Base-by-base conservation (phyloP, 2,888 invertebrate genomes). In the Chironomus riparius region DNA sequence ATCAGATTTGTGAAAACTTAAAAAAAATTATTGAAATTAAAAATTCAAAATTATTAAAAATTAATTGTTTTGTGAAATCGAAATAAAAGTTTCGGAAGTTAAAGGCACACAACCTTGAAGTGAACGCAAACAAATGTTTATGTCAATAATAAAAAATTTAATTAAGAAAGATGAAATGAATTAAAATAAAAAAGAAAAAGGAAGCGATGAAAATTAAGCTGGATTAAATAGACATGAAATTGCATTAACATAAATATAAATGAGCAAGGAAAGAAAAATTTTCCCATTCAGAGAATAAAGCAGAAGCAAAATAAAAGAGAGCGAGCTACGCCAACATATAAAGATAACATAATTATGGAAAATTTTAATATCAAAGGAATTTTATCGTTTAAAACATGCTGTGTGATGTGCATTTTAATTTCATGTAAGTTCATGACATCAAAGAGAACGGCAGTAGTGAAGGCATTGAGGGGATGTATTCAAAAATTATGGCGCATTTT, bases 361-460 rank as follows among this genome's bases (percentile, higher is more conserved):
- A 47, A 62, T 73, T 73, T 73, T 38, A 73, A 73, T 73, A 28
- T 61, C 72, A 73, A 56, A 38, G 48, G 18, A 61, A 73, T 61
- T 73, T 62, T 28, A 61, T 38, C 56, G 62, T 62, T 50, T 24
- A 72, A 72, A 72, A 50, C 47, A 56, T 72, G 72, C 61, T 15
- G 38, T 56, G 56, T 56, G 22, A 50, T 73, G 72, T 24, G 61
- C 22, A 73, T 73, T 73, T 62, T 62, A 62, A 62, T 73, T 62
- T 56, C 70, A 50, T 70, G 70, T 70, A 70, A 68, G 68, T 68
- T 68, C 38, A 65, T 65, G 65, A 65, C 65, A 65, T 65, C 65
- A 65, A 65, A 65, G 65, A 21, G 56, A 56, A 18, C 13, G 22
- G 50, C 50, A 50, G 50, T 15, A n/a, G 13, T 15, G 50, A 15